These are phyloP conservation scores for Dromius quadrimaculatus DNA, from an alignment of 2,888 invertebrate species.

Conservation along the genomic window DNA sequence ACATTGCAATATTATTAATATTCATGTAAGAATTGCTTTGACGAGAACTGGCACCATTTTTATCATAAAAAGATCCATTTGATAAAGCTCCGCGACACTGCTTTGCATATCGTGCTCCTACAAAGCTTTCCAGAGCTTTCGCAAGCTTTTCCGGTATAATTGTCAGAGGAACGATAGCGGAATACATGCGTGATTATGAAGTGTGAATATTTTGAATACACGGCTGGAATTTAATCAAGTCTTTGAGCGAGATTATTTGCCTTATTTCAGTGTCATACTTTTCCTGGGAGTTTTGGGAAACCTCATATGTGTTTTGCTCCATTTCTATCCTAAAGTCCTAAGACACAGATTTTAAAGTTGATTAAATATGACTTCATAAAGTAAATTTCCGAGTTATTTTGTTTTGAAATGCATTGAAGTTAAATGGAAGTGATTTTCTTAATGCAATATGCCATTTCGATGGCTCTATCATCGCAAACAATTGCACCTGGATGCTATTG, in stretches of 20 bases:
- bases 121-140: constrained; percentile 14
- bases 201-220: constrained; percentile 20
- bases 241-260: not conserved
- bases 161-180: not conserved
- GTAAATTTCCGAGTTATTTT: no score
- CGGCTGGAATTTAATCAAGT: constrained; percentile 3
- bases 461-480: no score
- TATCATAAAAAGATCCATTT: constrained; percentile 10
- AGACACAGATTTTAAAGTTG: no score
- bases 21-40: constrained; percentile 6
- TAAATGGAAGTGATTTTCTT: no score
- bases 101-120: constrained; percentile 9
- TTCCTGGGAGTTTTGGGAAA: no score
- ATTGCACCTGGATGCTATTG: no score
- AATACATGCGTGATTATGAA: constrained; percentile 18
- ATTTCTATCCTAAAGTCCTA: no score
- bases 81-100: constrained; percentile 14
- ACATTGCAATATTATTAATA: constrained; percentile 2
- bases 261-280: no score
- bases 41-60: constrained; percentile 1
- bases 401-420: no score
- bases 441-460: no score
- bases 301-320: no score
- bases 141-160: constrained; percentile 24
- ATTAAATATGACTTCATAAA: no score